Conservation (phyloP, 2,888 invertebrate species). For the Xestobium rufovillosum region DNA sequence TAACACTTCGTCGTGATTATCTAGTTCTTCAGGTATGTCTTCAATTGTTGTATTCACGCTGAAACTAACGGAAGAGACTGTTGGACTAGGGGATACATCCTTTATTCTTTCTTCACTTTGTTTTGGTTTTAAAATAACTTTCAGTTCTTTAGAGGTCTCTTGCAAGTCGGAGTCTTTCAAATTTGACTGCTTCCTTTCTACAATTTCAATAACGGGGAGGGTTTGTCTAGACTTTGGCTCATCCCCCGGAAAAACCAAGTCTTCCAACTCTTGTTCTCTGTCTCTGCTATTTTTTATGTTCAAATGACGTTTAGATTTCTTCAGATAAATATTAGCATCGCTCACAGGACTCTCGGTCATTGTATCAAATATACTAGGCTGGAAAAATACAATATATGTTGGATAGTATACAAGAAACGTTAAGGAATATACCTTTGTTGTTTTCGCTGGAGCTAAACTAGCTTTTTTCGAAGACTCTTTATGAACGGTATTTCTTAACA, state of each 20-base stretch:
- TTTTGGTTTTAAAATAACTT: no score
- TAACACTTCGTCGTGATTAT: conserved; percentile 19
- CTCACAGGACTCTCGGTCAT: conserved; percentile 62
- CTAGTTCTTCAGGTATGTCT: conserved; percentile 3
- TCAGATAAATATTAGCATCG: conserved; percentile 42
- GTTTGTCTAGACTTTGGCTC: no score
- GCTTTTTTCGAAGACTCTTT: not conserved
- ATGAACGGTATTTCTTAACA: conserved; percentile 22
- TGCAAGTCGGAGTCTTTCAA: no score
- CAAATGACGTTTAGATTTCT: conserved; percentile 64
- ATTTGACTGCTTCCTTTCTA: no score
- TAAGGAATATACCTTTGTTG: not conserved
- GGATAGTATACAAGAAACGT: not conserved
- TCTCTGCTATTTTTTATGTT: no score
- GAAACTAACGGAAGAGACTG: not conserved
- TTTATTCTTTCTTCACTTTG: no score
- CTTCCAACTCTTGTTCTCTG: no score
- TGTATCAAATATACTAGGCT: conserved; percentile 81
- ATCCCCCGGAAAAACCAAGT: no score
- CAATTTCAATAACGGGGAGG: no score
- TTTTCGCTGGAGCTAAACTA: not conserved
- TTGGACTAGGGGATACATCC: not conserved
- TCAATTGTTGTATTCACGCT: not conserved
- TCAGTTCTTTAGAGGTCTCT: no score
- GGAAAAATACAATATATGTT: conserved; percentile 18